Base-by-base conservation (phyloP, 1,140 invertebrate genomes). In the Drosophila rufa region DNA sequence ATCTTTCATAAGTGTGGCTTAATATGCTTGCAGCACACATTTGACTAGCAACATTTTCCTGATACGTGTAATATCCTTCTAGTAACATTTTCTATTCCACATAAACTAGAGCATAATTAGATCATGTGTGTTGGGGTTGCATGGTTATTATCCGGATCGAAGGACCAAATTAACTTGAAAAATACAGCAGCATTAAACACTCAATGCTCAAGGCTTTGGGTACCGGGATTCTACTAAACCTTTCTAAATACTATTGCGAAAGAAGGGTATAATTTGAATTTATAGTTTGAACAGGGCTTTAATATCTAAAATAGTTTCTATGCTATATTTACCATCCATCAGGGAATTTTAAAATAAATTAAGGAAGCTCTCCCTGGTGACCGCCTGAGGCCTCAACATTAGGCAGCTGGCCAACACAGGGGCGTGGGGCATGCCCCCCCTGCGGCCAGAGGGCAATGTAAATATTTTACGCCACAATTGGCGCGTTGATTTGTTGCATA, bases 391-490 rank as follows among this genome's bases (percentile, higher is more conserved):
- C 51, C 17, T 55, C 7, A 22, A 22, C 14, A 55, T 55, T 22
- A 11, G 38, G 7, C 55, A 60, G 33, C 61, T 43, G 38, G 9
- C 1, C 2, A 9, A 6, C 5, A 22, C 27, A 40, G 17, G 58
- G 58, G 45, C 45, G 58, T 53, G 33, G 14, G 50, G 45, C 3
- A 3, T 38, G 14, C 7, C 8, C 27, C 53, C 15, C 12, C 19
- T 12, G 8, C 8, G 22, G 11, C 58, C 36, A 30, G 67, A 22
- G 45, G 46, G 48, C 75, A 69, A 69, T 86, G 76, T 87, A 87
- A 87, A 84, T 87, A 87, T 87, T 87, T 87, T 87, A 83, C 80
- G 85, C 69, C 82, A 89, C 84, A 89, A 90, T 89, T 89, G 87
- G 77, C 74, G 81, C 84, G 80, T 66, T 90, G 84, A 89, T 89